phyloP scores from a whole-genome alignment of 2,888 invertebrate genomes.

The Melinaea menophilus region DNA sequence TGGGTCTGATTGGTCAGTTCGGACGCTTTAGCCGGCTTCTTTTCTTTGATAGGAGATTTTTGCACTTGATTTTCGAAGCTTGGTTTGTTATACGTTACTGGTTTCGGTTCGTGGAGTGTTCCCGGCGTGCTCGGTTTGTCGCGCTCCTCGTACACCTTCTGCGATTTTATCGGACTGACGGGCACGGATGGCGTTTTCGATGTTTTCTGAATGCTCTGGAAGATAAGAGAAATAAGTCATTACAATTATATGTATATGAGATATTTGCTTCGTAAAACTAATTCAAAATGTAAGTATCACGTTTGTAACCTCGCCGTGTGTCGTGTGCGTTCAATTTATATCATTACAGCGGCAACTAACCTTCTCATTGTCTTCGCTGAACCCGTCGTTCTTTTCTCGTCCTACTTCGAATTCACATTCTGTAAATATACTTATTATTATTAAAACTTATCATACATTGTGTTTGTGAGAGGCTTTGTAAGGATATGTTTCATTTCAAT shows the following conservation, averaged over 20 bases:
- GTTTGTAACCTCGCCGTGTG: no score
- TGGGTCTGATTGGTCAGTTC: not conserved
- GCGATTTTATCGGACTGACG: constrained; percentile 24
- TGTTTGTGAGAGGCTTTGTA: no score
- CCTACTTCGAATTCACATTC: not conserved
- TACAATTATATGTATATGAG: not conserved
- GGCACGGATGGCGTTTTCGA: constrained; percentile 31
- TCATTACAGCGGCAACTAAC: constrained; percentile 34
- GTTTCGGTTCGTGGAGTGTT: constrained; percentile 8
- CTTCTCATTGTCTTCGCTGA: constrained; percentile 36
- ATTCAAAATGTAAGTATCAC: no score
- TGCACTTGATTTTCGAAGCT: constrained; percentile 7
- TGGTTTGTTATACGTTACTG: constrained; percentile 12
- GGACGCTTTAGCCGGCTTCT: constrained; percentile 5
- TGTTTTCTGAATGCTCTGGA: constrained; percentile 19
- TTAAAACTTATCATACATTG: no score
- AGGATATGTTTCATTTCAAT: no score
- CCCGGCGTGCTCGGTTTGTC: constrained; percentile 23
- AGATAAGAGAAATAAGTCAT: not conserved
- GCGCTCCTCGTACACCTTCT: constrained; percentile 16
- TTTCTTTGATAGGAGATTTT: constrained; percentile 12
- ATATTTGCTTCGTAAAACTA: no score
- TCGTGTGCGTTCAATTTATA: not conserved
- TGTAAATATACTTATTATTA: not conserved
- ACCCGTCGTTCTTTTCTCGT: not conserved